Base-by-base conservation (phyloP, 2,113 vertebrate genomes). In the Petroica traversi region DNA sequence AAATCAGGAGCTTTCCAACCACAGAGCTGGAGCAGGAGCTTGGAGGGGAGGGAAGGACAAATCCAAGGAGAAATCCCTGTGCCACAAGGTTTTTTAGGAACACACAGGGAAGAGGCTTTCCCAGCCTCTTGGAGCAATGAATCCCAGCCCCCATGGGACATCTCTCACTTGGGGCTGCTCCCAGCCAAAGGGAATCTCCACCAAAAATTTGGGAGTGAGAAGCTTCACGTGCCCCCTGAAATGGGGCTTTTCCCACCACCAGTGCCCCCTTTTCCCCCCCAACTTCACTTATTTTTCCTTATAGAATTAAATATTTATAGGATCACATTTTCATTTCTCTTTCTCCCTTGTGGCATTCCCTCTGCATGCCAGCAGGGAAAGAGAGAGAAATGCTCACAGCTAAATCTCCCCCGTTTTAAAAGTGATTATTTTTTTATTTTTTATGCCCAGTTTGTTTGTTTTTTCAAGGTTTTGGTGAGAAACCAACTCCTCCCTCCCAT, bases 391-490 rank as follows among this genome's bases (percentile, higher is more conserved):
- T 3, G 28, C 33, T 54, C 66, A 6, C 0, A 85, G 80, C 85
- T 89, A 41, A 82, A 59, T 64, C 68, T 87, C 61, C 19, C 41
- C 43, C 3, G 5, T 68, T 95, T 92, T 31, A 45, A 76, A 84
- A 86, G 75, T 15, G 78, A 93, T 92, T 92, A 82, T 92, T 96
- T 96, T 96, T 89, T 89, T 75, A 55, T 54, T 94, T 95, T 94
- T 84, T 69, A 91, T 86, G 84, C 73, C 18, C 29, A 59, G 91
- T 94, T 96, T 92, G 85, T 95, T 96, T 96, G 91, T 89, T 94
- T 87, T 97, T 94, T 85, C 89, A 88, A 97, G 93, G 94, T 97
- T 97, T 96, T 95, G 93, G 96, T 97, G 96, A 98, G 96, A 98
- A 97, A 97, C 96, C 93, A 96, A 78, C 92, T 95, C 61, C 92